Conservation (phyloP, 2,888 invertebrate species). For the Phoenoteleia sp. region DNA sequence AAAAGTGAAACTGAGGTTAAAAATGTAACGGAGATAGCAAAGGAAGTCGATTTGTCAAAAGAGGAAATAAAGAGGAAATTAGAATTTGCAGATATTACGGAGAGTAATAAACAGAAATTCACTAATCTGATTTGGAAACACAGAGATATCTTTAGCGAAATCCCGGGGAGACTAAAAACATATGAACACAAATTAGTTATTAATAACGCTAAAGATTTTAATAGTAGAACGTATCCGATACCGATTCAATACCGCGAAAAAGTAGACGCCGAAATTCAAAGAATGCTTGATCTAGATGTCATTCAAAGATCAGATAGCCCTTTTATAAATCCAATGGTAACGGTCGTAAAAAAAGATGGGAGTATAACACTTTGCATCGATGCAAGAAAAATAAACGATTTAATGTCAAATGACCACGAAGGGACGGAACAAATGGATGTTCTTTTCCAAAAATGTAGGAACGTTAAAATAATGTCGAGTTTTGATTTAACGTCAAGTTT, state of each 20-base stretch:
- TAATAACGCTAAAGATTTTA: neutral
- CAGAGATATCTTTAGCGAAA: neutral
- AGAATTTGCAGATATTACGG: neutral
- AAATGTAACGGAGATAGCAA: neutral
- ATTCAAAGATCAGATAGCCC: too few species aligned
- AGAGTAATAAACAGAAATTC: neutral
- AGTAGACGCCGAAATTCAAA: neutral
- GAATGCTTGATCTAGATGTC: too few species aligned
- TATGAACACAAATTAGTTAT: neutral
- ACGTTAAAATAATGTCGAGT: neutral
- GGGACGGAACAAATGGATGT: neutral
- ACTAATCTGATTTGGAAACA: neutral
- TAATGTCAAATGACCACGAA: neutral
- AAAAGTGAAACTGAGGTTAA: too few species aligned
- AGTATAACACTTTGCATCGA: too few species aligned
- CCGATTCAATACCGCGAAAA: too few species aligned
- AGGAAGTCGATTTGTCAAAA: neutral
- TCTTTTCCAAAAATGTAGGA: neutral
- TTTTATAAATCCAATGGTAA: neutral
- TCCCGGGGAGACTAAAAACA: neutral
- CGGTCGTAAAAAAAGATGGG: neutral
- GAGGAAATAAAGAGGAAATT: neutral
- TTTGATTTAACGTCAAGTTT: neutral
- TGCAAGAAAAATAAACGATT: too few species aligned
- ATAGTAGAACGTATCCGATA: too few species aligned